Conservation (phyloP, 2,888 invertebrate genomes). For the Dynastes maya region DNA sequence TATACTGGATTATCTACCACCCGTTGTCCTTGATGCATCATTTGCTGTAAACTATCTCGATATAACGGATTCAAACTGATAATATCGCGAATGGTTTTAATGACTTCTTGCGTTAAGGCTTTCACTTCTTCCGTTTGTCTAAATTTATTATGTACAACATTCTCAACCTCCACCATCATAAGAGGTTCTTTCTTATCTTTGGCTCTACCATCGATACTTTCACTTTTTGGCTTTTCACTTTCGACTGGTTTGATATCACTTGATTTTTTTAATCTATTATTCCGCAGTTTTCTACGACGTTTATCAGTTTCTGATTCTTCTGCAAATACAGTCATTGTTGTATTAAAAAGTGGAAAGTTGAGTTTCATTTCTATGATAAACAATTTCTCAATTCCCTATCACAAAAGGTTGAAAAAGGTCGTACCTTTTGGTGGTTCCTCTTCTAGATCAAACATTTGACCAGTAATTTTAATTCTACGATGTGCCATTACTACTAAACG, state of each 20-base stretch:
- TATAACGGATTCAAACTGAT: conserved; percentile 98
- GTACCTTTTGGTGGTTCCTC: conserved; percentile 71
- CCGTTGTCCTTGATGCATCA: conserved; percentile 96
- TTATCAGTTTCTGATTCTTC: conserved; percentile 80
- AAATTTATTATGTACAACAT: conserved; percentile 90
- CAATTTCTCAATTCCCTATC: conserved; percentile 43
- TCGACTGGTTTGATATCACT: conserved; percentile 55
- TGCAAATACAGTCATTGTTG: conserved; percentile 86
- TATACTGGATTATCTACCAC: conserved; percentile 99
- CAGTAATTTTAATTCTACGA: conserved; percentile 86
- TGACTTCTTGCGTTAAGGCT: conserved; percentile 95
- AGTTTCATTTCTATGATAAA: conserved; percentile 80
- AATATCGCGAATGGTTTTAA: conserved; percentile 97
- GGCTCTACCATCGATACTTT: conserved; percentile 38
- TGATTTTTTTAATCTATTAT: conserved; percentile 64
- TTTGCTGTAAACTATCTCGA: conserved; percentile 97
- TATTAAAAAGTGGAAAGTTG: conserved; percentile 88
- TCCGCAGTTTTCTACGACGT: conserved; percentile 72
- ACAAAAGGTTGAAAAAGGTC: conserved; percentile 41
- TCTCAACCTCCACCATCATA: conserved; percentile 95
- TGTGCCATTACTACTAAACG: conserved; percentile 96
- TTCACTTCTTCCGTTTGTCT: conserved; percentile 95
- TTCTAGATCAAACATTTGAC: conserved; percentile 84
- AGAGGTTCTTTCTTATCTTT: conserved; percentile 71
- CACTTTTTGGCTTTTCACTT: conserved; percentile 53